Base-by-base conservation (phyloP, 2,888 invertebrate species). In the Drosophila multiciliata region DNA sequence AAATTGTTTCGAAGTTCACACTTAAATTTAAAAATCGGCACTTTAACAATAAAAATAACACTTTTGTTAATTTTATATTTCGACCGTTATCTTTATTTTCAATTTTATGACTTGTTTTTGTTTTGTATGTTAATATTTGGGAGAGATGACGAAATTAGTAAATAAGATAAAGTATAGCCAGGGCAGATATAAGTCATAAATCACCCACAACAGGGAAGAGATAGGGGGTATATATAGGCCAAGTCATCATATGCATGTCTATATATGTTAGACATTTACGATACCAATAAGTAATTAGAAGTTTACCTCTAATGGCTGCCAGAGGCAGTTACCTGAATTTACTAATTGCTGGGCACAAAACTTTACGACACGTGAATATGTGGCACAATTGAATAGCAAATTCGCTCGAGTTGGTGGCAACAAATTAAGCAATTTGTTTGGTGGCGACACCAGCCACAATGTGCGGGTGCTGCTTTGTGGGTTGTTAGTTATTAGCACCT, bases 341-440 rank as follows among this genome's bases (percentile, higher is more conserved):
- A 82, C 75, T 85, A 87, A 84, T 79, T 76, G 81, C 89, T 70
- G 63, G 58, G 77, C 73, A 73, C 69, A 76, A 76, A 75, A 72
- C 50, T 78, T 70, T 69, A 45, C 66, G 70, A 61, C 70, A 70
- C 72, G 73, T 80, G 80, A 68, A 78, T 80, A 80, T 78, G 76
- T 76, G 80, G 57, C 78, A 64, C 73, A 76, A 76, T 76, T 68
- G 68, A 76, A 66, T 54, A 67, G 61, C 48, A 42, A 36, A 35
- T 33, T 26, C 33, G 29, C 26, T 50, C 40, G 15, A 57, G 60
- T 58, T 52, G 62, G 40, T 54, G 63, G 71, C 68, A 87, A 65
- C 80, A 87, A 90, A 86, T 90, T 82, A 89, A 70, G 73, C 85
- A 87, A 87, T 89, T 89, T 81, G 74, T 61, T 63, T 45, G 66